phyloP scores from a whole-genome alignment of 2,797 vertebrate genomes.

The Alcedo quadribrachys region DNA sequence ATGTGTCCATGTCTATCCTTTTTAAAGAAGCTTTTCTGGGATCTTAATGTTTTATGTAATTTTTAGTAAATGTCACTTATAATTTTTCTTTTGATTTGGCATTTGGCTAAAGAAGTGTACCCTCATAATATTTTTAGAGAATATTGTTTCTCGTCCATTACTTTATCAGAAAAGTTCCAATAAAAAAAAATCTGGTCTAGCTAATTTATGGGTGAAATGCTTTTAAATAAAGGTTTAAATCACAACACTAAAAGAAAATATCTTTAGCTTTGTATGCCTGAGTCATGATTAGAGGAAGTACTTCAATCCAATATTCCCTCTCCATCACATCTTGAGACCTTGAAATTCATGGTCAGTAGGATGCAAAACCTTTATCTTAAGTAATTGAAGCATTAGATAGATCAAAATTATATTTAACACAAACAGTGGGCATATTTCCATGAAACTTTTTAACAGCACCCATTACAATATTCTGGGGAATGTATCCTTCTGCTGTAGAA shows the following conservation, averaged over 20 bases:
- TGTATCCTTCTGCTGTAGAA: neutral
- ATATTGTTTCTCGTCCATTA: neutral
- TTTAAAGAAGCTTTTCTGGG: neutral
- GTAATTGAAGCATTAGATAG: neutral
- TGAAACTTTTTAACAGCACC: neutral
- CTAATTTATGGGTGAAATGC: neutral
- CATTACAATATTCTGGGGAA: neutral
- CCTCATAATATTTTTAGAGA: neutral
- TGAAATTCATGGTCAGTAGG: neutral
- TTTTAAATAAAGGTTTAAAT: neutral
- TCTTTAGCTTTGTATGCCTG: neutral
- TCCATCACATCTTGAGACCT: neutral
- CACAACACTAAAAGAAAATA: neutral
- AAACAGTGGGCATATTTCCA: neutral
- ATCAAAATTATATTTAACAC: neutral
- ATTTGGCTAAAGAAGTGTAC: neutral
- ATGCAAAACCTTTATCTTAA: neutral
- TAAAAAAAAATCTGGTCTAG: neutral
- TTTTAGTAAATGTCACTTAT: fast-evolving
- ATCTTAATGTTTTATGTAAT: neutral
- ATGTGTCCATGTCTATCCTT: neutral
- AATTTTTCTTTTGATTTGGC: neutral
- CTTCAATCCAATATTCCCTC: neutral
- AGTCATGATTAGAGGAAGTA: neutral
- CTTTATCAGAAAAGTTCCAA: neutral